phyloP scores from a whole-genome alignment of 2,797 vertebrate species.

The Graptemys geographica region DNA sequence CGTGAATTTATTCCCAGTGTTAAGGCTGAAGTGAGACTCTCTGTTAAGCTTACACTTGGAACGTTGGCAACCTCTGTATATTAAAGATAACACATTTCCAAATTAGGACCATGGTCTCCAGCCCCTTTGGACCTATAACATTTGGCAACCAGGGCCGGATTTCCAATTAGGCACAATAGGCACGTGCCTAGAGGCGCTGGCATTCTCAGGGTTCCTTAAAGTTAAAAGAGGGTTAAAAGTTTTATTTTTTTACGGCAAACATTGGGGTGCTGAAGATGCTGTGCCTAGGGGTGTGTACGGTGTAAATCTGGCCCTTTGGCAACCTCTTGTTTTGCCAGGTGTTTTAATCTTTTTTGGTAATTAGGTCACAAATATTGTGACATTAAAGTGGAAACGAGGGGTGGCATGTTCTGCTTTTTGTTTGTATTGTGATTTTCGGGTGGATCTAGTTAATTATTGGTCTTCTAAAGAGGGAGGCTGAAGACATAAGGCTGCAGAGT shows the following conservation, averaged over 20 bases:
- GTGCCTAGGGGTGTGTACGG: fast-evolving
- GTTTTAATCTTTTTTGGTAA: neutral
- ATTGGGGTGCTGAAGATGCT: neutral
- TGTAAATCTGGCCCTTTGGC: neutral
- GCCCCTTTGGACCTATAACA: neutral
- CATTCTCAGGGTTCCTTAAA: neutral
- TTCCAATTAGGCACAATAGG: neutral
- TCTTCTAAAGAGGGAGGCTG: slow-evolving; percentile 23
- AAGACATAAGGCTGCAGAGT: slow-evolving; percentile 30
- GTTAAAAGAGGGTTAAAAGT: no score
- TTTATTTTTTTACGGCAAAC: no score
- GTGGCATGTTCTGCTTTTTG: neutral
- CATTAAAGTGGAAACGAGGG: neutral
- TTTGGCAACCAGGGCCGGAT: neutral
- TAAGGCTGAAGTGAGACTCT: slow-evolving; percentile 5
- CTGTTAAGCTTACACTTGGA: neutral
- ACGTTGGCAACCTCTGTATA: slow-evolving; percentile 2
- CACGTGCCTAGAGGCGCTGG: neutral
- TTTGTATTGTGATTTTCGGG: neutral
- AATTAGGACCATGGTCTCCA: neutral
- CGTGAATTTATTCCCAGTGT: neutral
- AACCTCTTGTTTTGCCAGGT: neutral
- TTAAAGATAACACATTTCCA: neutral
- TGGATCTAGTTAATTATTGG: neutral
- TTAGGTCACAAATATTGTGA: neutral